Percentiles rank a stretch among this genome's conserved stretches.
These are phyloP conservation scores for Perognathus longimembris DNA, from an alignment of 2,113 vertebrate species.

Conservation along the genomic window DNA sequence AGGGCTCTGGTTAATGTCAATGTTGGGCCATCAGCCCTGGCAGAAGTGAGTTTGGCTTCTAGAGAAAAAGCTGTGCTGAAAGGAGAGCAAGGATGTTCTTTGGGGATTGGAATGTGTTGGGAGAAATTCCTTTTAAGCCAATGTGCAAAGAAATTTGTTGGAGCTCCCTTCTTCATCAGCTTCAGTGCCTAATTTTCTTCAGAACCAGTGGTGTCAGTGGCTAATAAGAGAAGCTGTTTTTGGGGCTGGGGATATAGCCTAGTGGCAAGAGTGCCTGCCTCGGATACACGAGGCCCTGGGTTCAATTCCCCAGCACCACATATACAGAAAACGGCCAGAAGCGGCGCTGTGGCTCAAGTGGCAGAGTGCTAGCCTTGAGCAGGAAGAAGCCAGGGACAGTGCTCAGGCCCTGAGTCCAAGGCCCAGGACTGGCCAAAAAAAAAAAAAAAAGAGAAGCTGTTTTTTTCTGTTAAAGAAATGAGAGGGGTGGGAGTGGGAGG, in stretches of 20 bases:
- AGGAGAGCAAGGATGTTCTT: neutral
- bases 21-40: neutral
- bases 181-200: neutral
- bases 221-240: conserved; percentile 26
- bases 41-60: neutral
- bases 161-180: neutral
- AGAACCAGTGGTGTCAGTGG: neutral
- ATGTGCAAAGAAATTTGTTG: neutral
- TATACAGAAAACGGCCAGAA: too few relatives aligned
- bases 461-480: neutral
- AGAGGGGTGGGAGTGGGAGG: too few relatives aligned
- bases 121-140: conserved; percentile 44
- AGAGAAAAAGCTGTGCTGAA: neutral
- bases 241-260: too few relatives aligned
- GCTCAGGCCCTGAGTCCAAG: too few relatives aligned
- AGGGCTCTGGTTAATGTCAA: neutral
- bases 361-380: too few relatives aligned
- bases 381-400: too few relatives aligned
- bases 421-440: too few relatives aligned
- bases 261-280: too few relatives aligned
- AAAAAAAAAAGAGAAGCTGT: conserved; percentile 36
- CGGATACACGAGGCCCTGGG: too few relatives aligned
- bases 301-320: too few relatives aligned
- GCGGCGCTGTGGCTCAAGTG: too few relatives aligned
- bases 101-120: conserved; percentile 12